Evolutionary conservation across 2,888 invertebrate genomes (phyloP).

Genomic region (Melanophora roralis): DNA sequence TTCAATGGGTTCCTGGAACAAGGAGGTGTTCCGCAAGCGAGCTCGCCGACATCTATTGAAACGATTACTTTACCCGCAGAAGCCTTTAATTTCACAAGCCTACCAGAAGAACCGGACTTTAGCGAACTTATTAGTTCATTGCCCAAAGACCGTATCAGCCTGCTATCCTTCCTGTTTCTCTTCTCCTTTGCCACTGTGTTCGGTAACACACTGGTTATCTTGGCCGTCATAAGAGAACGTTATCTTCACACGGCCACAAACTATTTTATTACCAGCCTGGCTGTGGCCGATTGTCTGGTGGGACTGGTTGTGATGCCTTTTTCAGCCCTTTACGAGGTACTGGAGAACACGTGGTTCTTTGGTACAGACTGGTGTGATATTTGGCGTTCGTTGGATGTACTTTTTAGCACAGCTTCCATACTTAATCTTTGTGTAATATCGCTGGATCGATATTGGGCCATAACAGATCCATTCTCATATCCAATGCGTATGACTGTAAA

Average conservation of each 20-base stretch:
- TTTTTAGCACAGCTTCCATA: slow-evolving; percentile 98
- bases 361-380: slow-evolving; percentile 98
- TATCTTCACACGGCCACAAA: slow-evolving; percentile 98
- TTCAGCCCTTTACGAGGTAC: slow-evolving; percentile 91
- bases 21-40: slow-evolving; percentile 36
- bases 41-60: slow-evolving; percentile 61
- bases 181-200: slow-evolving; percentile 96
- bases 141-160: slow-evolving; percentile 84
- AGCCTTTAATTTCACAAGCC: slow-evolving; percentile 57
- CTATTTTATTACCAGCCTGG: slow-evolving; percentile 97
- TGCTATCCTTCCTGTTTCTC: slow-evolving; percentile 88
- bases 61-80: slow-evolving; percentile 53
- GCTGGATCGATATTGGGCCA: slow-evolving; percentile 98
- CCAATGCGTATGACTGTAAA: slow-evolving; percentile 95
- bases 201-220: slow-evolving; percentile 95
- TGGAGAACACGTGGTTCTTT: slow-evolving; percentile 95
- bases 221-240: slow-evolving; percentile 94
- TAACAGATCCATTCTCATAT: slow-evolving; percentile 98
- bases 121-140: slow-evolving; percentile 77
- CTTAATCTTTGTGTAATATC: slow-evolving; percentile 98
- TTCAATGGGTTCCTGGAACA: slow-evolving; percentile 70
- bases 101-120: slow-evolving; percentile 74
- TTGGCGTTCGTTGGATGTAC: slow-evolving; percentile 97
- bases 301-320: slow-evolving; percentile 99
- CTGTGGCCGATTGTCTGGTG: slow-evolving; percentile 97